Percentiles rank a stretch among this genome's conserved stretches.
These are phyloP conservation scores for Elegia similella DNA, from an alignment of 2,888 invertebrate species.

Conservation along the genomic window DNA sequence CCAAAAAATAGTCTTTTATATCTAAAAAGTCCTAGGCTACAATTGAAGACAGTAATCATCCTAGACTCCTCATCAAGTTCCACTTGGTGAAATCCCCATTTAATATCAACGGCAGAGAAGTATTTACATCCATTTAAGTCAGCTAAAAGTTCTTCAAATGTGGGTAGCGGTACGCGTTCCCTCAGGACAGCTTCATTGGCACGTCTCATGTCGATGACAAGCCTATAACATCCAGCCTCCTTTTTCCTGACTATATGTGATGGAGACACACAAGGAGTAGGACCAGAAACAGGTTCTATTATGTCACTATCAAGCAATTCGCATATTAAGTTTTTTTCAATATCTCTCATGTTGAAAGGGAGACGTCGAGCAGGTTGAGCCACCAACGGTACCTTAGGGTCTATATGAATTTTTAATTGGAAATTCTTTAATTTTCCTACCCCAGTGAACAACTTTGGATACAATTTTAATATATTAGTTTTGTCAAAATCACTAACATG, in stretches of 20 bases:
- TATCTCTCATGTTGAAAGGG: conserved; percentile 21
- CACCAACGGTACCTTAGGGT: conserved; percentile 17
- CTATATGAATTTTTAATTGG: conserved; percentile 18
- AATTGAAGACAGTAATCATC: conserved; percentile 17
- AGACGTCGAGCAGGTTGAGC: conserved; percentile 20
- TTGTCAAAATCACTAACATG: not conserved
- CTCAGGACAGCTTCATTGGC: conserved; percentile 22
- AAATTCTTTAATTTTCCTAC: conserved; percentile 16
- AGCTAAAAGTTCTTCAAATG: conserved; percentile 22
- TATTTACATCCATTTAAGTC: conserved; percentile 10
- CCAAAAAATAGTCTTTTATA: conserved; percentile 21
- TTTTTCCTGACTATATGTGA: conserved; percentile 17
- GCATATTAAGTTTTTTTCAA: conserved; percentile 18
- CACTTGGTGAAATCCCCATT: conserved; percentile 21
- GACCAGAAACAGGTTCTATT: conserved; percentile 22
- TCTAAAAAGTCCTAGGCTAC: conserved; percentile 15
- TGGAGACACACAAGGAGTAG: conserved; percentile 23
- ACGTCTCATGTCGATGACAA: conserved; percentile 20
- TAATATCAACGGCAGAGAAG: conserved; percentile 21
- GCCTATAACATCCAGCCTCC: conserved; percentile 13
- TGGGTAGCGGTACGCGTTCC: conserved; percentile 21
- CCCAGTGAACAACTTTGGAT: not conserved
- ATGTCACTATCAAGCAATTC: conserved; percentile 22
- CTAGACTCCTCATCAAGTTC: conserved; percentile 20
- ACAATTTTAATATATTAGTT: not conserved